Evolutionary conservation across 2,888 invertebrate genomes (phyloP).

Genomic region (Lithosia quadra): DNA sequence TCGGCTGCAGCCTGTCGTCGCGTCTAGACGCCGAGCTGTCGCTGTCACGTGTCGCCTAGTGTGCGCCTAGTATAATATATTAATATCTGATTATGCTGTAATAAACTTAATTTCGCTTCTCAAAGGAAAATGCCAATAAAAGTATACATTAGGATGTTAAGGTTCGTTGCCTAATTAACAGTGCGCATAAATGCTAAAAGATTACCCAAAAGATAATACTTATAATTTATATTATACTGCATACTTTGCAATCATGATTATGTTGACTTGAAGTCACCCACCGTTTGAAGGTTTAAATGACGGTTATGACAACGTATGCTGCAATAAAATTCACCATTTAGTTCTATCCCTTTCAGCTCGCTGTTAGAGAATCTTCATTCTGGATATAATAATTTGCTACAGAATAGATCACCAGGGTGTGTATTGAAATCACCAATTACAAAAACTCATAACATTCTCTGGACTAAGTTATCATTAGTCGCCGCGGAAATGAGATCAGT

Average conservation of each 20-base stretch:
- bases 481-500: too few relatives aligned
- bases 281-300: not conserved
- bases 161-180: conserved; percentile 39
- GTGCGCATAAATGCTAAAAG: conserved; percentile 28
- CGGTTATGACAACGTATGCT: not conserved
- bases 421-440: too few relatives aligned
- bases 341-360: not conserved
- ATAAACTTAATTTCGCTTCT: conserved; percentile 37
- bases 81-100: conserved; percentile 29
- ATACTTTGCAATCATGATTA: conserved; percentile 1
- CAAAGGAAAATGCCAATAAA: conserved; percentile 46
- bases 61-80: conserved; percentile 25
- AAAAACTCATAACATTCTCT: too few relatives aligned
- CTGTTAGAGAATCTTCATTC: not conserved
- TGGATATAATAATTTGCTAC: too few relatives aligned
- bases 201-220: conserved; percentile 6
- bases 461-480: too few relatives aligned
- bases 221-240: too few relatives aligned
- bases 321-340: not conserved
- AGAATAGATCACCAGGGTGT: too few relatives aligned
- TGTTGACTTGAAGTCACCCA: not conserved
- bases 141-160: conserved; percentile 33
- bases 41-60: too few relatives aligned
- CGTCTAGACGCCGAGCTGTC: too few relatives aligned
- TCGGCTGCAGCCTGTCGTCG: too few relatives aligned